These are phyloP conservation scores for Pogonus chalceus DNA, from an alignment of 1,140 invertebrate genomes.

Conservation along the genomic window DNA sequence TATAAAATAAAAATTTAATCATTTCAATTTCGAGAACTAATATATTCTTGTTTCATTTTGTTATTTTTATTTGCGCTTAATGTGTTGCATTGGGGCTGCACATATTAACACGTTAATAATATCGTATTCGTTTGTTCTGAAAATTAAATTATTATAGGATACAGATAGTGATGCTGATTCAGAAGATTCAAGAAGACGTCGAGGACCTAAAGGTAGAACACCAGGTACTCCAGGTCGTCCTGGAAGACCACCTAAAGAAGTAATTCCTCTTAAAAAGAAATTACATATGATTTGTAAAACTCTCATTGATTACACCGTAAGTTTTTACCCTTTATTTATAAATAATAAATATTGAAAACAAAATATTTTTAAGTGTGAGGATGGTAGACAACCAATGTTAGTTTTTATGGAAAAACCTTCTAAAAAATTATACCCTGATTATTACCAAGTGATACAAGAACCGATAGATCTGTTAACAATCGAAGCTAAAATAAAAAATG, in stretches of 20 bases:
- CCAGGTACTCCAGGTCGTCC: conserved; percentile 31
- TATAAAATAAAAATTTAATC: too few relatives aligned
- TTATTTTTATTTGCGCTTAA: too few relatives aligned
- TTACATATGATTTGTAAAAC: conserved; percentile 64
- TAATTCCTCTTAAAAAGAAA: conserved; percentile 61
- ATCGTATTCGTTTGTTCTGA: too few relatives aligned
- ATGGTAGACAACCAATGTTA: conserved; percentile 76
- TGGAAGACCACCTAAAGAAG: conserved; percentile 43
- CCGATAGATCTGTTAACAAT: conserved; percentile 95
- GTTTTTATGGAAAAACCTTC: conserved; percentile 96
- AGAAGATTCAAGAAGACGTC: conserved; percentile 36
- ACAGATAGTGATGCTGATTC: conserved; percentile 44
- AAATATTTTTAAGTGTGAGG: conserved; percentile 47
- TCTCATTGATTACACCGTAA: conserved; percentile 64
- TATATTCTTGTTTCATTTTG: too few relatives aligned
- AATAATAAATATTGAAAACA: conserved; percentile 1
- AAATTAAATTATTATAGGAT: conserved; percentile 40
- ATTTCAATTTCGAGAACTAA: too few relatives aligned
- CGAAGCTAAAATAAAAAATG: conserved; percentile 76
- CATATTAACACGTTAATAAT: too few relatives aligned
- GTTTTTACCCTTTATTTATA: conserved; percentile 25
- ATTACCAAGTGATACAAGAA: conserved; percentile 87
- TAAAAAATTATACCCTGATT: conserved; percentile 90
- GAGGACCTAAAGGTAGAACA: conserved; percentile 41
- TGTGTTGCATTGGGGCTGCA: too few relatives aligned